Evolutionary conservation across 2,797 vertebrate species (phyloP), one percentile per base, ranked within the genome.

Genomic region (Eremophila alpestris): DNA sequence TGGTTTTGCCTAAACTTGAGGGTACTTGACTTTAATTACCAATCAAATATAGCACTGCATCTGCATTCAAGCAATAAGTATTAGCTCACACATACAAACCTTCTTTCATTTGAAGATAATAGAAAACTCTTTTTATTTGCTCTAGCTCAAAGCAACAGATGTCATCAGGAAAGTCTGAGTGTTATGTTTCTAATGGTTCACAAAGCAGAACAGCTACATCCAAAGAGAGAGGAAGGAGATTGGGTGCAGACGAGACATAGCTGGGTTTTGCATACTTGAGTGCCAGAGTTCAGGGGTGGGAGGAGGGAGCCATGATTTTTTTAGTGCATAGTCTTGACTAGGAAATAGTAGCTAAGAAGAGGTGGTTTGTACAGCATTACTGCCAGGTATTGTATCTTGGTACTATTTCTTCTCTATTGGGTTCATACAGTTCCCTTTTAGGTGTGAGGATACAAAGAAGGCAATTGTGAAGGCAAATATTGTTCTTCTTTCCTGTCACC

Each of bases 1-100:
- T 70, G 54, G 60, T 87, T 95, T 95, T 96, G 52, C 78, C 83
- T 90, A 86, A 95, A 96, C 80, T 96, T 91, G 83, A 80, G 85
- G 74, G 69, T 78, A 62, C 91, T 94, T 96, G 65, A 90, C 54
- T 93, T 79, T 95, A 94, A 94, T 69, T 95, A 91, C 60, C 60
- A 87, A 92, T 95, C 90, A 76, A 78, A 87, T 49, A n/a, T 63
- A 93, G 78, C 68, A 90, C n/a, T 69, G 51, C 83, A 32, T 90
- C 59, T 94, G 48, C 51, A 69, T 92, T 96, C 90, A 91, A 70
- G 79, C 60, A 93, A 65, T 59, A 52, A 93, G n/a, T 88, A 45
- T 23, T 84, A 94, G 79, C 32, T 86, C 41, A 88, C 46, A 79
- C 30, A 69, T 29, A 68, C 22, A 93, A 95, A 78, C 43, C n/a